Conservation (phyloP, 2,888 invertebrate genomes). For the Endomychus coccineus region DNA sequence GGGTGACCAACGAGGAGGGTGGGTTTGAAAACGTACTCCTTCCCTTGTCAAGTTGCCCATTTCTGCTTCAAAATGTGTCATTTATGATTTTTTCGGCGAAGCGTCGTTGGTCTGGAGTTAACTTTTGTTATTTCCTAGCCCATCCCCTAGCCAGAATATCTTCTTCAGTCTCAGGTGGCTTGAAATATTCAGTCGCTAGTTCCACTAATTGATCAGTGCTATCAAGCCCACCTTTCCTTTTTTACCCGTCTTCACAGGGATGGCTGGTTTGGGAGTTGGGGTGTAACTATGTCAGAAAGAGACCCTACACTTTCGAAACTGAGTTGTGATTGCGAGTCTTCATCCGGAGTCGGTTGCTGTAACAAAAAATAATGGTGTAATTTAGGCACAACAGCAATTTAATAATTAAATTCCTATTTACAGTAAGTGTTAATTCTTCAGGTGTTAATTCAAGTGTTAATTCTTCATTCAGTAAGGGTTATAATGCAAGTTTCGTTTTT, state of each 20-base stretch:
- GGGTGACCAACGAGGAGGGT: conserved; percentile 4
- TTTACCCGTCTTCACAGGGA: conserved; percentile 1
- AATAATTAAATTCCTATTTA: neutral
- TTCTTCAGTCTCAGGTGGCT: conserved; percentile 11
- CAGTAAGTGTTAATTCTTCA: neutral
- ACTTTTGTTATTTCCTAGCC: conserved; percentile 18
- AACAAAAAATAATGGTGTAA: conserved; percentile 1
- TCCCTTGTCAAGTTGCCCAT: conserved; percentile 7
- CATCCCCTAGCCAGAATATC: conserved; percentile 18
- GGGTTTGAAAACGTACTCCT: conserved; percentile 1
- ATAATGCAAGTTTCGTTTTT: too few relatives aligned
- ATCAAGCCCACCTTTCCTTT: conserved; percentile 3
- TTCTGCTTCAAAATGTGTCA: conserved; percentile 9
- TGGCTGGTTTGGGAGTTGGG: conserved; percentile 2
- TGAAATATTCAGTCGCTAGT: conserved; percentile 9
- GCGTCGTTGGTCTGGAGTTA: conserved; percentile 17
- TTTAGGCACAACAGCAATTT: conserved; percentile 2
- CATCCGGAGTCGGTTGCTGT: conserved; percentile 3
- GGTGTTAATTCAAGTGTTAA: neutral
- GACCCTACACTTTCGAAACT: neutral
- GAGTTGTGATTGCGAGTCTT: conserved; percentile 5
- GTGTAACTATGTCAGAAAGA: conserved; percentile 1
- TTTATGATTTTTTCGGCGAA: conserved; percentile 19
- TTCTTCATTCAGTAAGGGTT: conserved; percentile 2
- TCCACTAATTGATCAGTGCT: conserved; percentile 3